Base-by-base conservation (phyloP, 2,888 invertebrate genomes). In the Ariolimax columbianus region DNA sequence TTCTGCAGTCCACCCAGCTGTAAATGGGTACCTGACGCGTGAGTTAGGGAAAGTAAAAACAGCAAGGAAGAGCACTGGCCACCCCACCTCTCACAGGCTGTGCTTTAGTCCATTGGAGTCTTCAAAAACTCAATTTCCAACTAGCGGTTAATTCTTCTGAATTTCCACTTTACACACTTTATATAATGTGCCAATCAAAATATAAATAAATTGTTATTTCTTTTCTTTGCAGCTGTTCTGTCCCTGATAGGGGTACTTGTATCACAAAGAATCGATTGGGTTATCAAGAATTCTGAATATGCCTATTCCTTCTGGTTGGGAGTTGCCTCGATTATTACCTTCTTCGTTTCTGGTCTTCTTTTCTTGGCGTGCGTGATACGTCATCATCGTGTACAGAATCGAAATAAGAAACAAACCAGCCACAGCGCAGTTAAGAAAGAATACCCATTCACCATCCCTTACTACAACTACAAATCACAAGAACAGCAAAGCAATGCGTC, bases 261-360 rank as follows among this genome's bases (percentile, higher is more conserved):
- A 30, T 70, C 70, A 0, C 38, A 38, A 7, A 23, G 23, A 70
- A 30, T 70, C 40, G 38, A 36, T 11, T 70, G 70, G 70, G 38
- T 14, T 7, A 38, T 38, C 40, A 23, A 3, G 6, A 19, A 14
- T 14, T 23, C 38, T 4, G 47, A 75, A 23, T 43, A 75, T 30
- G 75, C 47, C 26, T 75, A 75, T 19, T 43, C 75, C 19, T 75
- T 75, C 47, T 75, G 75, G 75, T 14, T 75, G 30, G 75, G 75
- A 4, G 75, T 75, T 14, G 75, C 75, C 3, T 47, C 75, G 0
- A 75, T 75, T 23, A 47, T 75, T 14, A 0, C 51, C 23, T 43
- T 75, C n/a, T 75, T 75, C 75, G 33, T 75, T 17, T 26, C 75
- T n/a, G 75, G 75, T 1, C 36, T 75, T 14, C 19, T 75, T 30